Conservation (phyloP, 2,113 vertebrate genomes). For the Heterochromis multidens region DNA sequence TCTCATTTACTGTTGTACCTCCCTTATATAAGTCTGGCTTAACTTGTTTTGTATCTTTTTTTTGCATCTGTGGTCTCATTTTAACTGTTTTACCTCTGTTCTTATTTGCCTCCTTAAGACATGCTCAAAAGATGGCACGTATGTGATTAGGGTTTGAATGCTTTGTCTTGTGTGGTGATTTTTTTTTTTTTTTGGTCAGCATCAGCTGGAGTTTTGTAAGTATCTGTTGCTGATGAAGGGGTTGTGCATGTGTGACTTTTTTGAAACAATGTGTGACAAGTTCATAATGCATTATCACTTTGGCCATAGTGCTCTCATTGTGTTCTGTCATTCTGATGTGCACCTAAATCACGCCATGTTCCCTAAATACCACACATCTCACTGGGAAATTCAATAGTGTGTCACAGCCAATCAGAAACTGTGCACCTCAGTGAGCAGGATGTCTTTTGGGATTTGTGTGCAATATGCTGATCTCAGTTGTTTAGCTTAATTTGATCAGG, state of each 20-base stretch:
- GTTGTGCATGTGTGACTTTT: not conserved
- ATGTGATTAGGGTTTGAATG: not conserved
- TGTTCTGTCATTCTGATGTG: slow-evolving; percentile 27
- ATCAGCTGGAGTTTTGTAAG: slow-evolving; percentile 7
- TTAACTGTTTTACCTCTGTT: not conserved
- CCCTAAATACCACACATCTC: slow-evolving; percentile 35
- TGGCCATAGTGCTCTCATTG: not conserved
- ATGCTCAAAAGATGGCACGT: slow-evolving; percentile 1
- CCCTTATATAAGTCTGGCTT: not conserved
- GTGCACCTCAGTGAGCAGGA: slow-evolving; percentile 37
- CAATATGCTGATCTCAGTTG: slow-evolving; percentile 35
- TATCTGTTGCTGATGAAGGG: not conserved
- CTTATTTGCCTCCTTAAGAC: slow-evolving; percentile 1
- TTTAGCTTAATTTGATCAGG: slow-evolving; percentile 20
- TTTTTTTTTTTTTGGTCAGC: not conserved
- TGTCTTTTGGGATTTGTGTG: slow-evolving; percentile 24
- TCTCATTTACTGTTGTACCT: not conserved
- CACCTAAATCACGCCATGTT: slow-evolving; percentile 8
- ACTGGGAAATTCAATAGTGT: slow-evolving; percentile 5
- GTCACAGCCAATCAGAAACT: slow-evolving; percentile 60
- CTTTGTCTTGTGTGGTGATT: not conserved
- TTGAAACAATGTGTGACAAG: not conserved
- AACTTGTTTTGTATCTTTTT: not conserved
- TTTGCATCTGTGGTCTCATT: not conserved
- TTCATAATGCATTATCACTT: not conserved